Evolutionary conservation across 2,797 vertebrate species (phyloP), one percentile per base, ranked within the genome.

Genomic region (Channa striata): DNA sequence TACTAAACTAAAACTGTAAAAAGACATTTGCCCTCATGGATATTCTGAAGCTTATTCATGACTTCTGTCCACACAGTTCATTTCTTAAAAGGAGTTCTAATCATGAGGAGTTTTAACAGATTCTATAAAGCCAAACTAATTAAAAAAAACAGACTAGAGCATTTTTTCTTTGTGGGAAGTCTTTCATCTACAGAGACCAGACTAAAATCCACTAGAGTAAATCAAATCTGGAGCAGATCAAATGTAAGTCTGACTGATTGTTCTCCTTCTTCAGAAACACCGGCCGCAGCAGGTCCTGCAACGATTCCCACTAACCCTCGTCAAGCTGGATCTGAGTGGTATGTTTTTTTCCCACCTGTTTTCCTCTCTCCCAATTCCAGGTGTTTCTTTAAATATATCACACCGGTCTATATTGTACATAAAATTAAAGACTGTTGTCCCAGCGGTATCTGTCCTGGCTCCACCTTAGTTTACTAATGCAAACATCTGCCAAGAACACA

Each of bases 281-380:
- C 68, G 0, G 14, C 73, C 0, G 3, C 60, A 0, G 40, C 82
- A 0, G 77, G 58, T 0, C 62, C 84, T 0, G 1, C 62, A 2
- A 51, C 67, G 2, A 36, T 67, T 36, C 68, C 80, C 30, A 34
- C 82, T 16, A 78, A 90, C 54, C 72, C 80, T 0, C 62, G 40
- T 21, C 80, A 86, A 71, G 48, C 75, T 52, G 83, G 52, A 57
- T 62, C 83, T 59, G 88, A 93, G 5, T 84, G 87, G 93, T 94
- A 86, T 90, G 82, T 62, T 40, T 58, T 53, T 37, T 23, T 25
- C 36, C n/a, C 33, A 8, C 11, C 49, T 25, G 42, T n/a, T 61
- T 47, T 47, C 9, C 16, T 52, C 1, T 7, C 8, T 0, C 25
- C 50, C 8, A 13, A 57, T 47, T n/a, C n/a, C n/a, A 0, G 9